Evolutionary conservation across 2,113 vertebrate genomes (phyloP), one percentile per base, ranked within the genome.

Genomic region (Deroptyus accipitrinus): DNA sequence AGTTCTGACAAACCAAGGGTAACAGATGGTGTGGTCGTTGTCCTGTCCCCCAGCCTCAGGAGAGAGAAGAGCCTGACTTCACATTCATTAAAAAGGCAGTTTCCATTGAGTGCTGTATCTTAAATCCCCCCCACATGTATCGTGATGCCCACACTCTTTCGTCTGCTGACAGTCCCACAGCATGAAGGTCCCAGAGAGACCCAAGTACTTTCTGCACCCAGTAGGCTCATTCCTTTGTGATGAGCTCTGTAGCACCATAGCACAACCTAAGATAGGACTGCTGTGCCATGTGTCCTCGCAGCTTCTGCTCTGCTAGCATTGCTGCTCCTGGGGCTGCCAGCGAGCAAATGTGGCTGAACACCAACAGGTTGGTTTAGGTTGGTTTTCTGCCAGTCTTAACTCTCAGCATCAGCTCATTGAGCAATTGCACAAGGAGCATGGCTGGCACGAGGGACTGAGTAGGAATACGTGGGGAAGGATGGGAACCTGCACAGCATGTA

Each of bases 111-210:
- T 41, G 30, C n/a, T 76, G 15, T 8, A 23, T 37, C 27, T 23
- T 51, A 62, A 39, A 13, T 25, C 18, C 16, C 62, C 9, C 27
- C 5, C 11, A 10, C 19, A 33, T 11, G 6, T 12, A 48, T 11
- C 12, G 9, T 54, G 48, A 48, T n/a, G 63, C 48, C 39, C 70
- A n/a, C 17, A 5, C n/a, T 33, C 31, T 35, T 42, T 57, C 23
- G 20, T 25, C 37, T 1, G 1, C 51, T 24, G 35, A 14, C 59
- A 37, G 12, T 30, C 48, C 24, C 1, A 0, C 55, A 48, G 63
- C 30, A 55, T 7, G 0, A 31, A 48, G 39, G 41, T 19, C n/a
- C 6, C 37, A 13, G 35, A 41, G 24, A 52, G 17, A 52, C 54
- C 24, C 1, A 0, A 42, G 15, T 35, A 14, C 24, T 11, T 63